These are phyloP conservation scores for Drosophila simulans DNA, from an alignment of 1,140 invertebrate species.

Conservation along the genomic window DNA sequence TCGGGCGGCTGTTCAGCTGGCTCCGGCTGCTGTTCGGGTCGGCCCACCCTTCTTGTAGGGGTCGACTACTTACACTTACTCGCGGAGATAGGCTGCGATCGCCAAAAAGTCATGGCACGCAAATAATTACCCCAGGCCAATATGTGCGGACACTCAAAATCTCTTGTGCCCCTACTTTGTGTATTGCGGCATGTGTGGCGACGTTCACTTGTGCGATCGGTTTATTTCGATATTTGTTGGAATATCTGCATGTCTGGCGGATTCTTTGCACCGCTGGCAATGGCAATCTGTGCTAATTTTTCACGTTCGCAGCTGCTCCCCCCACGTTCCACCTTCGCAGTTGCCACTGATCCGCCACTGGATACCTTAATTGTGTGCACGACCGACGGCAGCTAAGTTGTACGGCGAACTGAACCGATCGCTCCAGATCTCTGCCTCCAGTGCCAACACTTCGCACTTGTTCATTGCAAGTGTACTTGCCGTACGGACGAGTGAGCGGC, in stretches of 20 bases:
- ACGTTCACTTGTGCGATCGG: constrained; percentile 26
- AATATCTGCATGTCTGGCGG: constrained; percentile 55
- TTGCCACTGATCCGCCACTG: constrained; percentile 4
- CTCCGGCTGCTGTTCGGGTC: constrained; percentile 40
- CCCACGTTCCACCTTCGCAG: not conserved
- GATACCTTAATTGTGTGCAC: constrained; percentile 26
- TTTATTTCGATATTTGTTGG: constrained; percentile 66
- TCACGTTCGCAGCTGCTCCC: constrained; percentile 14
- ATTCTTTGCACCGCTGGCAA: constrained; percentile 43
- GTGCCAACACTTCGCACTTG: constrained; percentile 11
- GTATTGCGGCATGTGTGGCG: constrained; percentile 11
- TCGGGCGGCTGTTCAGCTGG: constrained; percentile 10
- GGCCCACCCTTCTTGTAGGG: not conserved
- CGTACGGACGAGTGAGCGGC: not conserved
- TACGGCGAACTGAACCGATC: constrained; percentile 65
- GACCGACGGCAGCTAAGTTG: constrained; percentile 53
- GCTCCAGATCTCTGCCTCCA: constrained; percentile 17
- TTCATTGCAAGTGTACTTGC: not conserved
- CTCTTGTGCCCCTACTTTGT: constrained; percentile 36
- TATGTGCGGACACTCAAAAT: constrained; percentile 35
- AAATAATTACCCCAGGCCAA: constrained; percentile 10
- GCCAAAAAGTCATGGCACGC: constrained; percentile 27
- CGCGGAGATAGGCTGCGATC: constrained; percentile 9
- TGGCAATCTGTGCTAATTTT: constrained; percentile 61
- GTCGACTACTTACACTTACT: constrained; percentile 34